phyloP scores from a whole-genome alignment of 2,113 vertebrate species.

The Tonatia bakeri region DNA sequence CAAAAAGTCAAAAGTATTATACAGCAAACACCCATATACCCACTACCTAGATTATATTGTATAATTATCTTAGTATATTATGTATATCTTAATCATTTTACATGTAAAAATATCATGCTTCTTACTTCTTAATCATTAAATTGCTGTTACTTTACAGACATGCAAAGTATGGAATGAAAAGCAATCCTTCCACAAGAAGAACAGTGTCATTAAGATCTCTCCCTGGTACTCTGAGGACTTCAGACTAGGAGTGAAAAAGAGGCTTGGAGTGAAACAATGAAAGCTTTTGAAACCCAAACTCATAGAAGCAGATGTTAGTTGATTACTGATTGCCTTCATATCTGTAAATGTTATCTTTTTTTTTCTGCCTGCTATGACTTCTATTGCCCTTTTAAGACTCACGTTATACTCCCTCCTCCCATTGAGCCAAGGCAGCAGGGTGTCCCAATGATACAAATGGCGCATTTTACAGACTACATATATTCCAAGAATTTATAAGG shows the following conservation, averaged over 20 bases:
- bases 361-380: no score
- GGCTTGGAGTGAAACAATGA: background rate
- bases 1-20: background rate
- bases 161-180: background rate
- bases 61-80: background rate
- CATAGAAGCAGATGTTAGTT: background rate
- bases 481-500: no score
- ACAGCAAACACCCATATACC: background rate
- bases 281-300: background rate
- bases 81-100: background rate
- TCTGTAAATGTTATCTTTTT: background rate
- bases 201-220: background rate
- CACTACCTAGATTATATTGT: background rate
- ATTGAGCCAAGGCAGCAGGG: no score
- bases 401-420: no score
- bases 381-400: no score
- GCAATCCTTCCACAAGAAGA: background rate
- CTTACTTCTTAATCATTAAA: background rate
- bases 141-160: slow-evolving; percentile 1
- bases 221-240: background rate
- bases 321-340: background rate
- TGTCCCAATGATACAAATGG: no score
- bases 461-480: no score
- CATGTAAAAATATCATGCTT: background rate
- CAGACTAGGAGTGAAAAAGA: background rate